Evolutionary conservation across 2,888 invertebrate species (phyloP).

Genomic region (Plagodis pulveraria): DNA sequence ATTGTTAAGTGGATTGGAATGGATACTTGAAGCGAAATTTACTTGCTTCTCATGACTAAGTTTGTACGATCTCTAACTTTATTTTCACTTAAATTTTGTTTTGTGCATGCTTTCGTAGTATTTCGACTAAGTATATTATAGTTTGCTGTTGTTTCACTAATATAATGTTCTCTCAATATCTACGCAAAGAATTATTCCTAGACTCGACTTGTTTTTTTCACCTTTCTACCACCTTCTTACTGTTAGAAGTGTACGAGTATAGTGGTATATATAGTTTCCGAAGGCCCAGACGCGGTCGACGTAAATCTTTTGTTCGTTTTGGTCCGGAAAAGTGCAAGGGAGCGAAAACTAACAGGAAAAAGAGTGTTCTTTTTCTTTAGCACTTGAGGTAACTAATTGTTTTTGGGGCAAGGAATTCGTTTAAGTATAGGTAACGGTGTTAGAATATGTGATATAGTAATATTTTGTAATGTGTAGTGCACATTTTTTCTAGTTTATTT

Average conservation of each 20-base stretch:
- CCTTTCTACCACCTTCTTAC: slow-evolving; percentile 38
- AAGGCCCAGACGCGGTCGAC: slow-evolving; percentile 64
- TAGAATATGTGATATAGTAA: background rate
- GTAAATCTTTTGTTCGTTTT: slow-evolving; percentile 75
- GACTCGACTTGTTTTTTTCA: slow-evolving; percentile 21
- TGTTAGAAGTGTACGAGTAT: slow-evolving; percentile 38
- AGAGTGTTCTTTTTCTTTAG: slow-evolving; percentile 63
- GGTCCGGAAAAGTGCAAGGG: slow-evolving; percentile 69
- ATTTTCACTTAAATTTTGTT: too few species aligned
- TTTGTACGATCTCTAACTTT: background rate
- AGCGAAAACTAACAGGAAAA: slow-evolving; percentile 75
- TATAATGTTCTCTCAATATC: background rate
- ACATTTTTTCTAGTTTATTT: too few species aligned
- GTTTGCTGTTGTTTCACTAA: background rate
- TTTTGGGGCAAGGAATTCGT: slow-evolving; percentile 45
- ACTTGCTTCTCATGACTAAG: slow-evolving; percentile 22
- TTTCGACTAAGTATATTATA: too few species aligned
- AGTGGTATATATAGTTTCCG: slow-evolving; percentile 47
- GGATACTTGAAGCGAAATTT: slow-evolving; percentile 45
- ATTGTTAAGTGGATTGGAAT: slow-evolving; percentile 62
- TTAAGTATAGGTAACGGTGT: slow-evolving; percentile 3
- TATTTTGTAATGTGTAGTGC: background rate
- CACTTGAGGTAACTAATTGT: slow-evolving; percentile 71
- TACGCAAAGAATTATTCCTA: background rate
- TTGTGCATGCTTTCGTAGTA: too few species aligned